A percentile compares a stretch with the other conserved stretches of the same genome.
phyloP scores from a whole-genome alignment of 2,888 invertebrate genomes.

The Tenthredo mesomela region DNA sequence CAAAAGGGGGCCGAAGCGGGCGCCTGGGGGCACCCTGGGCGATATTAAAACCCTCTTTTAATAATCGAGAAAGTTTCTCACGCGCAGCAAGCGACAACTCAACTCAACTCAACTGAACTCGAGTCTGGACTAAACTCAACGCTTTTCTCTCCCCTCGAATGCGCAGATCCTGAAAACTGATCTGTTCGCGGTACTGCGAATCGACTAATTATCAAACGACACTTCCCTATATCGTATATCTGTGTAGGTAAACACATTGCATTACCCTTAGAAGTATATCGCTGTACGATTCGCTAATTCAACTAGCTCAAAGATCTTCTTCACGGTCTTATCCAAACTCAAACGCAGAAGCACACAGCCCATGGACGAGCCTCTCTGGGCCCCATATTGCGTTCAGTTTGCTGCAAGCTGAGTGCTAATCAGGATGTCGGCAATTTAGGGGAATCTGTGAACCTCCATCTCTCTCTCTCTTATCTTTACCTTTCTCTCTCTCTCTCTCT shows the following conservation, averaged over 20 bases:
- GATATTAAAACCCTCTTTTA: slow-evolving; percentile 40
- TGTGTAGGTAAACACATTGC: not conserved
- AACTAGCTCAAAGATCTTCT: not conserved
- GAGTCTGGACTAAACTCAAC: not conserved
- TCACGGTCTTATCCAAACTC: not conserved
- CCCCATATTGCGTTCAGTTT: slow-evolving; percentile 17
- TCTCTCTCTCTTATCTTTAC: slow-evolving; percentile 47
- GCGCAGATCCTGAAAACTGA: not conserved
- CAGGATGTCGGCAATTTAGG: slow-evolving; percentile 64
- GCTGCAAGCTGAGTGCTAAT: slow-evolving; percentile 58
- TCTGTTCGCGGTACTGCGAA: slow-evolving; percentile 7
- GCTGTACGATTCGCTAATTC: not conserved
- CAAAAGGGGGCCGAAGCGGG: not conserved
- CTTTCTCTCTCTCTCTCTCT: not conserved
- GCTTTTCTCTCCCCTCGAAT: slow-evolving; percentile 3
- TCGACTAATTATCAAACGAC: not conserved
- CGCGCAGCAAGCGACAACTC: not conserved
- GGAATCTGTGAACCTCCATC: slow-evolving; percentile 44
- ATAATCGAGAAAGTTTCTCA: slow-evolving; percentile 43
- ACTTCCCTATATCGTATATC: not conserved
- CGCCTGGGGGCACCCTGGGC: slow-evolving; percentile 2
- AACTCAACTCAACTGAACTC: not conserved
- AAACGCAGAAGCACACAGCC: not conserved
- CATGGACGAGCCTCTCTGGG: slow-evolving; percentile 1
- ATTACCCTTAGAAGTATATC: not conserved